A percentile compares a stretch with the other conserved stretches of the same genome.
Evolutionary conservation across 2,888 invertebrate genomes (phyloP).

Genomic region (Andricus quercusramuli): DNA sequence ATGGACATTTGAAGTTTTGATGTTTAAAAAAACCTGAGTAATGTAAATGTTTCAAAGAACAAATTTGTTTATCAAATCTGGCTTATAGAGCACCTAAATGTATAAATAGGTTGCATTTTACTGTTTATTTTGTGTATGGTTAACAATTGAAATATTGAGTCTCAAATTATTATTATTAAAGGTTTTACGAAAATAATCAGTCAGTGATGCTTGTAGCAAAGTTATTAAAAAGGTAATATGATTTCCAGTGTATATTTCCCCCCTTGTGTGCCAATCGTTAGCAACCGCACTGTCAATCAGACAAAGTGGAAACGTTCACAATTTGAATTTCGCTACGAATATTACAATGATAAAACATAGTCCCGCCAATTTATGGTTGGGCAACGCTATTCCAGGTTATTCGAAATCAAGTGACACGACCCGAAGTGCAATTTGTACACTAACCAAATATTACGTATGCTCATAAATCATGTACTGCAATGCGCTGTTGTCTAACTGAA

Average conservation of each 20-base stretch:
- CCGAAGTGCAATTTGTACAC: slow-evolving; percentile 27
- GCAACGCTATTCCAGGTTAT: slow-evolving; percentile 5
- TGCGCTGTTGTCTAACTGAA: slow-evolving; percentile 26
- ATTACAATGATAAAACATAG: slow-evolving; percentile 9
- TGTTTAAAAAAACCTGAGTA: no score
- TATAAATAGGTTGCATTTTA: no score
- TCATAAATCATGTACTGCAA: slow-evolving; percentile 35
- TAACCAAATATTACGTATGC: slow-evolving; percentile 34
- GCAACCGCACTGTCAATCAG: slow-evolving; percentile 5
- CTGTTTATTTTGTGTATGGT: no score
- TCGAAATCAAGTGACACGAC: slow-evolving; percentile 29
- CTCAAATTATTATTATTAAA: no score
- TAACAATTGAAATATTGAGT: no score
- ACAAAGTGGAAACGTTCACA: background rate
- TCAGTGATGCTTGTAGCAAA: background rate
- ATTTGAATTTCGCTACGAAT: slow-evolving; percentile 6
- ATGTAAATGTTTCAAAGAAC: no score
- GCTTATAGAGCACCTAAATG: no score
- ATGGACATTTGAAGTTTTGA: no score
- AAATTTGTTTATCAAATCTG: no score
- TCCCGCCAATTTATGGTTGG: slow-evolving; percentile 21
- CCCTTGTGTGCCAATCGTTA: background rate
- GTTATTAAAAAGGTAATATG: background rate
- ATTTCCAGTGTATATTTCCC: background rate
- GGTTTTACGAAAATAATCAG: no score